Conservation (phyloP, 2,113 vertebrate species). For the Triplophysa tibetana region DNA sequence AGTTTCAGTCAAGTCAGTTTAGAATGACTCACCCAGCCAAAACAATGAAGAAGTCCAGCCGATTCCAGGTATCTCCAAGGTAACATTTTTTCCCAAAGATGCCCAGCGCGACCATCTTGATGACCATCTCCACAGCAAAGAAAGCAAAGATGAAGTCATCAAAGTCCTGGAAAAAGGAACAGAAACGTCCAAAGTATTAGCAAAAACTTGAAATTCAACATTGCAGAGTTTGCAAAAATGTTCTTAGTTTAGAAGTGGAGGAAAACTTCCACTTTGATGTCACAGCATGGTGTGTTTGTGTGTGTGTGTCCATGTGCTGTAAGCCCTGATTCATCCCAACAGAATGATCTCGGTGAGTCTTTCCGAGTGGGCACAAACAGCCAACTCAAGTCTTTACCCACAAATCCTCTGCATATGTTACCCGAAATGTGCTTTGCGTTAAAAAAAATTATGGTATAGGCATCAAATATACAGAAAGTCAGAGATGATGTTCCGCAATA, state of each 20-base stretch:
- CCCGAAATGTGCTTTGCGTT: constrained; percentile 13
- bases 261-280: constrained; percentile 28
- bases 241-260: background rate
- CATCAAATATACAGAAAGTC: background rate
- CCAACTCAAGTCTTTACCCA: constrained; percentile 22
- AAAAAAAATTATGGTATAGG: background rate
- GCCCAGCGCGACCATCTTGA: constrained; percentile 97
- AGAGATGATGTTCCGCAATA: constrained; percentile 7
- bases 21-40: constrained; percentile 86
- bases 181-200: constrained; percentile 11
- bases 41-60: constrained; percentile 98
- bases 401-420: constrained; percentile 13
- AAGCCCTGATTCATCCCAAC: constrained; percentile 16
- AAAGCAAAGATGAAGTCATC: constrained; percentile 99
- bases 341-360: background rate
- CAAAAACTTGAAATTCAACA: background rate
- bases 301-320: constrained; percentile 1
- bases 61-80: constrained; percentile 98
- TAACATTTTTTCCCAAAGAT: constrained; percentile 99
- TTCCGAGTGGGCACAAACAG: constrained; percentile 20
- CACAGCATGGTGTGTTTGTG: constrained; percentile 10
- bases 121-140: constrained; percentile 98
- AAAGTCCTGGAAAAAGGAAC: constrained; percentile 79
- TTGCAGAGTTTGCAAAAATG: constrained; percentile 7
- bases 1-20: background rate